Evolutionary conservation across 2,113 vertebrate genomes (phyloP), one percentile per base, ranked within the genome.

Genomic region (Chroicocephalus ridibundus): DNA sequence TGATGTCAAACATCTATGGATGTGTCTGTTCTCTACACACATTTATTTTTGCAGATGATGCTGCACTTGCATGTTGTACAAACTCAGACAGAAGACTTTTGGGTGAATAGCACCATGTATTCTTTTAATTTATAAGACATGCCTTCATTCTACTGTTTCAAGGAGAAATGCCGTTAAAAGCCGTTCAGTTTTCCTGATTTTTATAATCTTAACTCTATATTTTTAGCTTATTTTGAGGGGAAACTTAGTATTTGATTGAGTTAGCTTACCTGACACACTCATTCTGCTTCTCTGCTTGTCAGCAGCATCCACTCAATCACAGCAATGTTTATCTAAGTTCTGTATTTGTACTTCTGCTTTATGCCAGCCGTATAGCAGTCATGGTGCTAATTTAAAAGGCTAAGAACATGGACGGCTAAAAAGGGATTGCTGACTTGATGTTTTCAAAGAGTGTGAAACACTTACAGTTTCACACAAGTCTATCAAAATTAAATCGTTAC

Each of bases 381-480:
- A 34, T 60, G 71, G 90, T 95, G 94, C 94, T 95, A 34, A 95
- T 94, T 95, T 94, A 91, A 94, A 94, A 95, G 64, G 82, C 77
- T 69, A 20, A 54, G 75, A 88, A 62, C 64, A 47, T 1, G 25
- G 74, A 85, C 64, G 90, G 89, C 85, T 96, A 82, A 82, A 94
- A 95, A 76, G 47, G 71, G 81, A 34, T 34, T 77, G 76, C 91
- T 96, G 90, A 92, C 80, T 93, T 49, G 91, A 22, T 93, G 46
- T 49, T 94, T 97, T 91, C 65, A 55, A 9, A 65, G 64, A 38
- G 69, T 68, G 80, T 87, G 93, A 86, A 96, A 69, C 66, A 87
- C 76, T 97, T 90, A 80, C 52, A 86, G 61, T 93, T 96, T 96
- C 87, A 90, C 58, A 82, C 84, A 71, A 96, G 94, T 93, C 91